Conservation (phyloP, 2,113 vertebrate genomes). For the Ia io region DNA sequence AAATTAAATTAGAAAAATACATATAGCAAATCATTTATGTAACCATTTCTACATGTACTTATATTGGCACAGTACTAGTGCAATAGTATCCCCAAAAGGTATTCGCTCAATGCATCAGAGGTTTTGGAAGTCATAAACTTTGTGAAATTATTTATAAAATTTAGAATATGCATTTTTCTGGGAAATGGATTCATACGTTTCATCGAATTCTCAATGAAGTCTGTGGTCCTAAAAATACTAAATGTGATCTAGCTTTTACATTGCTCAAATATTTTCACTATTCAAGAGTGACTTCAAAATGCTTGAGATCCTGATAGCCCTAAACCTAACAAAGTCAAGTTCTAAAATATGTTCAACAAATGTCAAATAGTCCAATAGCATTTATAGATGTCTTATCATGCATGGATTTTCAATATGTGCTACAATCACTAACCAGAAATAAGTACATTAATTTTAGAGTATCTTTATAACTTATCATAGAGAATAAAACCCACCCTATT, state of each 20-base stretch:
- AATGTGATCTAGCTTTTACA: background rate
- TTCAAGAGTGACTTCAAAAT: background rate
- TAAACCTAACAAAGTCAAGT: background rate
- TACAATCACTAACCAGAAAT: background rate
- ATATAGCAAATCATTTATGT: background rate
- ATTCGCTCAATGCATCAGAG: background rate
- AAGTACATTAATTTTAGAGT: background rate
- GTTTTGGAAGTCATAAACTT: background rate
- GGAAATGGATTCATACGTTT: background rate
- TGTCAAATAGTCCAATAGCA: background rate
- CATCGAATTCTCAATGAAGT: background rate
- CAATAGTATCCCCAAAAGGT: background rate
- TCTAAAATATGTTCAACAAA: slow-evolving; percentile 4
- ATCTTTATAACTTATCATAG: background rate
- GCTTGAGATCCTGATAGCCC: background rate
- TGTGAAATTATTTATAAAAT: slow-evolving; percentile 4
- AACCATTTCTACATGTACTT: background rate
- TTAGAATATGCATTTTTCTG: background rate
- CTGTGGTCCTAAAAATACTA: background rate
- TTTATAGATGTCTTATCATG: background rate
- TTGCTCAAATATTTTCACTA: background rate
- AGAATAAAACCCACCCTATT: background rate
- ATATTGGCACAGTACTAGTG: background rate
- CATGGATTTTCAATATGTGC: background rate
- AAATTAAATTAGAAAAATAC: background rate